Base-by-base conservation (phyloP, 2,113 vertebrate species). In the Artemisiospiza belli region DNA sequence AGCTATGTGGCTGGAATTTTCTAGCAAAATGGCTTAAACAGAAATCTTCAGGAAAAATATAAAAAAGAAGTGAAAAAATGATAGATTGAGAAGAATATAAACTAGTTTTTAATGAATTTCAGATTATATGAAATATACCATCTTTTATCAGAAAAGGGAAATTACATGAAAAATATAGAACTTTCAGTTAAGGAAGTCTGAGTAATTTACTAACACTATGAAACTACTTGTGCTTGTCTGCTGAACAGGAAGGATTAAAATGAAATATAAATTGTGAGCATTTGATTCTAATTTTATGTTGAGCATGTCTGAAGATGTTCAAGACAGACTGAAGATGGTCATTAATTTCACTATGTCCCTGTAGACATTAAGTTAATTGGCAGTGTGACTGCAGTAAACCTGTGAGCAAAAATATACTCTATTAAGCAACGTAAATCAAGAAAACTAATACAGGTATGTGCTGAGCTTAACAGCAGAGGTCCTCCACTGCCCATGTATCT, bases 181-280 rank as follows among this genome's bases (percentile, higher is more conserved):
- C 33, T 27, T 61, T 84, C 37, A 55, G 3, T 59, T 63, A 51
- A 67, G 68, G 61, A 91, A 79, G 18, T 6, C 16, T 35, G 25
- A 76, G 24, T 75, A 80, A 67, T 94, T 79, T 77, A 92, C 33
- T 75, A 83, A 67, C 30, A 22, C 33, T n/a, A 27, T 44, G 54
- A 59, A 96, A 87, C 54, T 78, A 90, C 43, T 63, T 87, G 39
- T 84, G 44, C 49, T 75, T 70, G 33, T 75, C 77, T 82, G 23
- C 47, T 78, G n/a, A 91, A 89, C 76, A 73, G 49, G 28, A 91
- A 78, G 94, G 58, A 31, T 68, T 87, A 87, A 87, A 91, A 85
- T 6, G 31, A 28, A 22, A 77, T 41, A 72, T 17, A 79, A 85
- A 80, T 67, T 62, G 57, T 68, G 82, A 76, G 16, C 68, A 94